Base-by-base conservation (phyloP, 2,113 vertebrate species). In the Corythornis cristatus region DNA sequence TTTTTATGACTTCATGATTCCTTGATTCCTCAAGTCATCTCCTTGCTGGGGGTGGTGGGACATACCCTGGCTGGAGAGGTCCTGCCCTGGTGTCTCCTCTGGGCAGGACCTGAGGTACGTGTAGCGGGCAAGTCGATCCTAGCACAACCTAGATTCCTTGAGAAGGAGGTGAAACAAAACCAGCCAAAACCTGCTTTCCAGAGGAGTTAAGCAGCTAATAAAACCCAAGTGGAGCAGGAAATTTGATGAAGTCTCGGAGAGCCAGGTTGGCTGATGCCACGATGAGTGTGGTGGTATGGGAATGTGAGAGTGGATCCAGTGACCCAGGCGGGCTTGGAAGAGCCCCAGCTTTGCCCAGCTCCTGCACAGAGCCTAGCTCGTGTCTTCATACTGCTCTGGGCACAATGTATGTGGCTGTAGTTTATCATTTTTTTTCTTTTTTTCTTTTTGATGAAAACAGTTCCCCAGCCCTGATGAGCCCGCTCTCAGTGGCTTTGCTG, bases 181-280 rank as follows among this genome's bases (percentile, higher is more conserved):
- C 86, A 46, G 76, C 68, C 91, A 46, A 56, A 29, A 7, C 22
- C 35, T 5, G 3, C 80, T 86, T 84, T 92, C 62, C 77, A 65
- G 83, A 2, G 1, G 48, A 72, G 65, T 81, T 88, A 48, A 72
- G 70, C 66, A 90, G 61, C 85, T 68, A 53, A 57, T 65, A 75
- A 92, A 84, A 86, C 43, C 25, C 54, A 86, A 79, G 73, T 6
- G 35, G 53, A 83, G 73, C 73, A 93, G 83, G 81, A 93, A 79
- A 92, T 89, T 21, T 61, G 73, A 45, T 75, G 80, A 54, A 94
- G 83, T 29, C 50, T 68, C 33, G 15, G 7, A 23, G 54, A 71
- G 73, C 80, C 53, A 50, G 61, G 45, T 43, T 90, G 81, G 70
- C 77, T 3, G 2, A 25, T 86, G 48, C 77, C 84, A 61, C 3